Evolutionary conservation across 2,888 invertebrate genomes (phyloP), one percentile per base, ranked within the genome.

Genomic region (Rosalia funebris): DNA sequence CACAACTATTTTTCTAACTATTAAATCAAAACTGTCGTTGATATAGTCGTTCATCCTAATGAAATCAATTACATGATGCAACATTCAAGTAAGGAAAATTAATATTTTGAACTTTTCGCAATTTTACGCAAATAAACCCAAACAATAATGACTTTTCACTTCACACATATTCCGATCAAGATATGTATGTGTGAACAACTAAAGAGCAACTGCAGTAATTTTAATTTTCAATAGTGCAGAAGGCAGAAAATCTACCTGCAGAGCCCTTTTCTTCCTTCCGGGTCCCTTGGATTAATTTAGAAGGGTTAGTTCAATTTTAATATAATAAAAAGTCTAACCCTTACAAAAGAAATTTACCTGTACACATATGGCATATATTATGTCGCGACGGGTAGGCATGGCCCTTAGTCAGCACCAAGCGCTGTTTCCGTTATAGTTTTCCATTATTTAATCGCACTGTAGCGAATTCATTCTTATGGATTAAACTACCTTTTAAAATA

Each of bases 191-290:
- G 75, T 71, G 74, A 75, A 76, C 76, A 75, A 70, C 74, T 76
- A 70, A 75, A 75, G 65, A 66, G 72, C 71, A 75, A 80, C 80
- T 80, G 77, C 76, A 75, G 71, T 76, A 76, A 79, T 79, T 77
- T 76, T 72, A 71, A 75, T 71, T 74, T 71, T 70, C 65, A 70
- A 69, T 62, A 69, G 67, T 68, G 70, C 71, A 71, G 70, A 65
- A 71, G 74, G 72, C 71, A 69, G 73, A 77, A 76, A 77, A 77
- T 75, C 80, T 81, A 81, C 81, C 81, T 81, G 81, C 80, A 76
- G 66, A 73, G 71, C 71, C 77, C 77, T 72, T 76, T 79, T 77
- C 78, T 80, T 80, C 79, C 79, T 80, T 80, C 80, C 80, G 80
- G 80, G 74, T 75, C 74, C 74, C 73, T 69, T 65, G 70, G 70